Evolutionary conservation across 2,888 invertebrate genomes (phyloP).

Genomic region (Andrena camellia): DNA sequence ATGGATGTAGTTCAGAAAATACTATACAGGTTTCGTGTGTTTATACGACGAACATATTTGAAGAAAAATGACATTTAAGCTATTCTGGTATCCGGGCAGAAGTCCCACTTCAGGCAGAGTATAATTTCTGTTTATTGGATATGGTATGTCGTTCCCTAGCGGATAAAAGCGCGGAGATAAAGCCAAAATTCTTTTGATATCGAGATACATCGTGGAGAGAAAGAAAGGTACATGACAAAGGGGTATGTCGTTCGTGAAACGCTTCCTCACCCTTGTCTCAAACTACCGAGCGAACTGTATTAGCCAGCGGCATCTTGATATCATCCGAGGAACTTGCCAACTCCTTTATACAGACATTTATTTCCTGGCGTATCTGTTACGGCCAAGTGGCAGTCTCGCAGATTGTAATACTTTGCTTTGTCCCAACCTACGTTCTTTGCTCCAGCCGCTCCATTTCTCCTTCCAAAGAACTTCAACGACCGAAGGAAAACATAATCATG

Average conservation of each 20-base stretch:
- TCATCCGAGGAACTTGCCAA: slow-evolving; percentile 81
- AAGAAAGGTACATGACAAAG: slow-evolving; percentile 61
- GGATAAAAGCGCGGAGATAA: slow-evolving; percentile 75
- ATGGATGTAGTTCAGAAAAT: background rate
- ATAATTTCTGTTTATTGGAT: slow-evolving; percentile 81
- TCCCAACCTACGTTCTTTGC: slow-evolving; percentile 41
- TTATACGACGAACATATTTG: slow-evolving; percentile 21
- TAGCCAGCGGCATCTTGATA: slow-evolving; percentile 81
- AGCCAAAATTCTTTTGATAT: slow-evolving; percentile 75
- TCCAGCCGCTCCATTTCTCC: slow-evolving; percentile 37
- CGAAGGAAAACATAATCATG: slow-evolving; percentile 75
- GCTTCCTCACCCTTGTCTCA: slow-evolving; percentile 63
- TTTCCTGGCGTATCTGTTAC: slow-evolving; percentile 79
- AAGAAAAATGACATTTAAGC: slow-evolving; percentile 55
- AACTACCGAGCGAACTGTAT: slow-evolving; percentile 71
- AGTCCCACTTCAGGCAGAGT: slow-evolving; percentile 61
- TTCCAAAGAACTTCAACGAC: slow-evolving; percentile 56
- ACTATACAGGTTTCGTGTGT: background rate
- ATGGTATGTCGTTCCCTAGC: slow-evolving; percentile 61
- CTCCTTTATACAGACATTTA: slow-evolving; percentile 82
- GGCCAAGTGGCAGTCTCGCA: slow-evolving; percentile 79
- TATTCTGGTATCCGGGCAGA: slow-evolving; percentile 59
- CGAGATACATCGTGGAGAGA: slow-evolving; percentile 52
- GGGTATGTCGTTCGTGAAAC: slow-evolving; percentile 59
- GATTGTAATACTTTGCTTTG: slow-evolving; percentile 79